Conservation (phyloP, 64 coral and sea anemone species). For the Exaiptasia diaphana region DNA sequence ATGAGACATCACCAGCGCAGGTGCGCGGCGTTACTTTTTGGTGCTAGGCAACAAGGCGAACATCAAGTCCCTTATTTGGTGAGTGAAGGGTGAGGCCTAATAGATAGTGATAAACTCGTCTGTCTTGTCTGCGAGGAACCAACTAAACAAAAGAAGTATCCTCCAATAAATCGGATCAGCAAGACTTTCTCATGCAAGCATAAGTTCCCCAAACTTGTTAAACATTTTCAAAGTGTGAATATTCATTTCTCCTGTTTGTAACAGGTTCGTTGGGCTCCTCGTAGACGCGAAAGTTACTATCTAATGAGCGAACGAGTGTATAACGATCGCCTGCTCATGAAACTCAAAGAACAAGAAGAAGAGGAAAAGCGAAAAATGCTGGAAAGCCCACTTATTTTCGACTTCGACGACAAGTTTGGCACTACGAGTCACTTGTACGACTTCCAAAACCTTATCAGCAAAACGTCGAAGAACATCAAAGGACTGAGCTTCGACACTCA, state of each 20-base stretch:
- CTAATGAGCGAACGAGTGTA: slow-evolving; percentile 87
- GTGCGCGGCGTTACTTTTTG: slow-evolving; percentile 81
- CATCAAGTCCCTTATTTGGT: slow-evolving; percentile 80
- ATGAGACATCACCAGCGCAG: slow-evolving; percentile 79
- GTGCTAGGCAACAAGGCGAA: slow-evolving; percentile 57
- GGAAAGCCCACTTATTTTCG: slow-evolving; percentile 71
- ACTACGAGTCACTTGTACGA: slow-evolving; percentile 64
- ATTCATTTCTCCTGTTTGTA: no score
- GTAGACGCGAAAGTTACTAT: slow-evolving; percentile 85
- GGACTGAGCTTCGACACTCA: slow-evolving; percentile 56
- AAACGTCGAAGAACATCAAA: slow-evolving; percentile 76
- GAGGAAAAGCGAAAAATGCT: slow-evolving; percentile 7
- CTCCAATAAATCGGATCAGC: no score
- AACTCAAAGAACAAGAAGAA: slow-evolving; percentile 65
- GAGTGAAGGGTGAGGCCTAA: background rate
- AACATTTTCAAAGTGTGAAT: no score
- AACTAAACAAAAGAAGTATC: no score
- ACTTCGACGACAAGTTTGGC: slow-evolving; percentile 76
- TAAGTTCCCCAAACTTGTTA: no score
- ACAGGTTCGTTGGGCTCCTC: slow-evolving; percentile 79
- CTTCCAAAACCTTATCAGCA: slow-evolving; percentile 64
- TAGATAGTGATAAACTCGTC: background rate
- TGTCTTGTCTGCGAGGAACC: background rate
- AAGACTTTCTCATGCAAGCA: no score
- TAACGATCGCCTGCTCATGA: slow-evolving; percentile 71